Evolutionary conservation across 2,113 vertebrate species (phyloP).

Genomic region (Geothlypis trichas): DNA sequence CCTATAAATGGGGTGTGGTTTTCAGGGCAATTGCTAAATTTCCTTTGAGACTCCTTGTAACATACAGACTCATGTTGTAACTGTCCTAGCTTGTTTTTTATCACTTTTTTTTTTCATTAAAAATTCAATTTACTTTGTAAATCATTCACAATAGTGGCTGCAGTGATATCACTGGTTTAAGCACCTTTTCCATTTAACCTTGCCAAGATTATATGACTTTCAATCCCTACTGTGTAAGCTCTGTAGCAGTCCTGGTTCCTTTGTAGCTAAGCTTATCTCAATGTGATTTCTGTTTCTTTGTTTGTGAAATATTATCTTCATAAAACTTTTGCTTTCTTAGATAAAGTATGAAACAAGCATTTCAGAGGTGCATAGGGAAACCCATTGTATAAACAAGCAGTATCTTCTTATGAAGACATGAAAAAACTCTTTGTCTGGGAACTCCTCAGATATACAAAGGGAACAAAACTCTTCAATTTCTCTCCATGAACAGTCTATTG

Average conservation of each 20-base stretch:
- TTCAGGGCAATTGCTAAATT: background rate
- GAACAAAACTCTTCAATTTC: background rate
- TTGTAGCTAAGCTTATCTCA: background rate
- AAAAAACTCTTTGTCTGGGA: background rate
- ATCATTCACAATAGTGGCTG: background rate
- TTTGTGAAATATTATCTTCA: constrained; percentile 1
- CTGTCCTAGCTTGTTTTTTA: background rate
- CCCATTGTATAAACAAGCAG: background rate
- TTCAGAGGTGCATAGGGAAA: background rate
- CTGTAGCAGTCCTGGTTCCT: background rate
- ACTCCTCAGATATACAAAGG: background rate
- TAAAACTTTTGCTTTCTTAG: background rate
- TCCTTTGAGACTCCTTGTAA: background rate
- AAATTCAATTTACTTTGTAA: background rate
- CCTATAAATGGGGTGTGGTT: background rate
- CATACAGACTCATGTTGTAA: background rate
- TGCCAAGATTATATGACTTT: background rate
- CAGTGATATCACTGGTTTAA: background rate
- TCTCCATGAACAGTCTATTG: background rate
- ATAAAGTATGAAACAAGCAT: background rate
- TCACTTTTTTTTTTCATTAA: background rate
- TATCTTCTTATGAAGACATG: background rate
- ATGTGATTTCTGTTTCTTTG: background rate
- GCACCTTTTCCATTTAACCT: background rate
- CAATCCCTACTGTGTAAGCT: background rate